These are phyloP conservation scores for Mythimna vitellina DNA, from an alignment of 2,888 invertebrate species.

Conservation along the genomic window DNA sequence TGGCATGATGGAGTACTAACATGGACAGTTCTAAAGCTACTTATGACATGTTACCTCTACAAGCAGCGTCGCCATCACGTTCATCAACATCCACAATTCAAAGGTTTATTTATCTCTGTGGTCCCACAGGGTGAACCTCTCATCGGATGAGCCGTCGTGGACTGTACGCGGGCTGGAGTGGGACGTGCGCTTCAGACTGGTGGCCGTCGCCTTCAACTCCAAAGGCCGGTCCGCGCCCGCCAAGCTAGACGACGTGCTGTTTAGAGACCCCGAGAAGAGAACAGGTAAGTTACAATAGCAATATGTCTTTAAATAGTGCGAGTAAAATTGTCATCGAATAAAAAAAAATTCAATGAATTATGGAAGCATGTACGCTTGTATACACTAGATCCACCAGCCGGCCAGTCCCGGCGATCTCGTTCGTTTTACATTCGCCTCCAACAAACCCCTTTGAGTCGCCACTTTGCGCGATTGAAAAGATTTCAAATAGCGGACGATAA, in stretches of 20 bases:
- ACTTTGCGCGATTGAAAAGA: conserved; percentile 49
- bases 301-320: neutral
- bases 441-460: conserved; percentile 28
- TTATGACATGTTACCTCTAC: neutral
- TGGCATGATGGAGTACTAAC: neutral
- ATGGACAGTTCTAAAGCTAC: neutral
- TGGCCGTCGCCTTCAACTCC: conserved; percentile 94
- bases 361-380: neutral
- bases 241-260: conserved; percentile 94
- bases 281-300: conserved; percentile 90
- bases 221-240: conserved; percentile 95
- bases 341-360: neutral
- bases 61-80: neutral
- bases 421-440: conserved; percentile 24
- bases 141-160: conserved; percentile 93
- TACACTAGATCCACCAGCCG: neutral
- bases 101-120: neutral
- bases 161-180: conserved; percentile 94
- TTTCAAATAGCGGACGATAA: conserved; percentile 39
- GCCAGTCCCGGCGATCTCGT: neutral
- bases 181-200: conserved; percentile 94
- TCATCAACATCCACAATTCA: neutral
- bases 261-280: conserved; percentile 95
- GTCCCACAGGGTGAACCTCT: conserved; percentile 90
- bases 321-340: neutral